Evolutionary conservation across 2,888 invertebrate species (phyloP).

Genomic region (Callimorpha dominula): DNA sequence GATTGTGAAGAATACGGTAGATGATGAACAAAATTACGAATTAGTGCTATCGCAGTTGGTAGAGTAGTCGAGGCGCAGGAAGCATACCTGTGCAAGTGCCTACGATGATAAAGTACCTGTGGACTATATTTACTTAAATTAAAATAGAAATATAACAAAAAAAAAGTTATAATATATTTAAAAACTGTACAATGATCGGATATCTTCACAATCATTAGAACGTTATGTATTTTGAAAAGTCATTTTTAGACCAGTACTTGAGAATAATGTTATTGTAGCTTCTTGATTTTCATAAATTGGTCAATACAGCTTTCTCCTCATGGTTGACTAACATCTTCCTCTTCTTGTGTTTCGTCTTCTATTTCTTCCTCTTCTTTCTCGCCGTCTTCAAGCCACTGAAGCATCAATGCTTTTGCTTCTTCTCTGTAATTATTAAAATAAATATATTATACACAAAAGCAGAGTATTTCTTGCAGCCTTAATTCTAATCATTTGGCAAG

Average conservation of each 20-base stretch:
- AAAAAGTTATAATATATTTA: too few species aligned
- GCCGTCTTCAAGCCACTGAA: conserved; percentile 76
- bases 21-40: too few species aligned
- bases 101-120: too few species aligned
- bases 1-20: too few species aligned
- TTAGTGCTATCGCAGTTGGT: too few species aligned
- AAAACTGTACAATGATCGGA: too few species aligned
- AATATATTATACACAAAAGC: not conserved
- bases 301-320: not conserved
- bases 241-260: too few species aligned
- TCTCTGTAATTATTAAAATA: conserved; percentile 53
- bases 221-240: not conserved
- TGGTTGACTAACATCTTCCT: conserved; percentile 35
- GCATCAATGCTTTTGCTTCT: conserved; percentile 74
- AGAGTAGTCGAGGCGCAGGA: too few species aligned
- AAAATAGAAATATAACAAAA: too few species aligned
- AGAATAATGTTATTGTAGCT: not conserved
- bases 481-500: not conserved
- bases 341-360: conserved; percentile 61
- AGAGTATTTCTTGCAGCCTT: not conserved
- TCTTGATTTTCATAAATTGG: not conserved
- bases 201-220: not conserved
- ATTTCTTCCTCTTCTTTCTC: conserved; percentile 72
- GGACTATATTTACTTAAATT: too few species aligned
- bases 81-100: too few species aligned